A percentile compares a stretch with the other conserved stretches of the same genome.
These are phyloP conservation scores for Chionomys nivalis DNA, from an alignment of 2,113 vertebrate genomes.

Conservation along the genomic window DNA sequence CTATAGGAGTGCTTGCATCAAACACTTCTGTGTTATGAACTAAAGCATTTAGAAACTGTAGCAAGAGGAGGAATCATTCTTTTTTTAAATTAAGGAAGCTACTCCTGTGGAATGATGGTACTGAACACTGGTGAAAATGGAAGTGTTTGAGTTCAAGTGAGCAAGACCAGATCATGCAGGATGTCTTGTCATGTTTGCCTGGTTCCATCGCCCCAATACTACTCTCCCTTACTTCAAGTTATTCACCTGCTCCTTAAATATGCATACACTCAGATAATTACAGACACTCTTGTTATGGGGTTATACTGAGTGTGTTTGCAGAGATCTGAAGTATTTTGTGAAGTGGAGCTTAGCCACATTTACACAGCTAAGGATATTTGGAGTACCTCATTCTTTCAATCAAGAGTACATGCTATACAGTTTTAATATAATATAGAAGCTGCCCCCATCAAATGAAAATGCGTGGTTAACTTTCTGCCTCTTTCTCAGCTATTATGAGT, in stretches of 20 bases:
- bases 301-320: neutral
- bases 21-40: neutral
- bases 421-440: neutral
- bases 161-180: neutral
- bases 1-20: conserved; percentile 10
- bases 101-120: neutral
- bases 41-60: conserved; percentile 39
- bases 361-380: neutral
- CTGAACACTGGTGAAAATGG: neutral
- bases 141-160: neutral
- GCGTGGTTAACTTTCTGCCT: neutral
- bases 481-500: neutral
- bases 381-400: neutral
- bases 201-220: neutral
- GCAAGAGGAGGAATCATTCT: neutral
- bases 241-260: neutral
- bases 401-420: neutral
- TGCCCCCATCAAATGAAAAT: neutral
- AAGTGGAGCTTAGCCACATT: neutral
- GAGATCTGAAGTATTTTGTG: neutral
- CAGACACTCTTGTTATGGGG: neutral
- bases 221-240: neutral
- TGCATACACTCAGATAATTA: neutral
- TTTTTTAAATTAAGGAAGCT: neutral
- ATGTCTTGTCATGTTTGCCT: neutral